Base-by-base conservation (phyloP, 2,797 vertebrate genomes). In the Cottoperca gobio region DNA sequence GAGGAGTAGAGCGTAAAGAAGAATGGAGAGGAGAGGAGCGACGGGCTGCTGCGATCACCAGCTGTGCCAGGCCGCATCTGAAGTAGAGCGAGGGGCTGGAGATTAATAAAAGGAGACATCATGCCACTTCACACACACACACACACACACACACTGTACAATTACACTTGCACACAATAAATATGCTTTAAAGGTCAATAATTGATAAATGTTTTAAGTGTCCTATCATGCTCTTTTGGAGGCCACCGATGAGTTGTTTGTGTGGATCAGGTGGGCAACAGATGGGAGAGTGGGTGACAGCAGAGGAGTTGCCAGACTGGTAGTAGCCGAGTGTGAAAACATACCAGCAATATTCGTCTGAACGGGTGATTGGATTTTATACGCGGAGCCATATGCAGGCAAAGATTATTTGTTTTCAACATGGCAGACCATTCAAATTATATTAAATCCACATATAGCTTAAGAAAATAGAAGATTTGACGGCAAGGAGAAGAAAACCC, bases 221-320 rank as follows among this genome's bases (percentile, higher is more conserved):
- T 26, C 52, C 26, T 17, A 2, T 53, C 17, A 46, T 43, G 8
- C 39, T 19, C n/a, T 7, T 43, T 67, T 23, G 26, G 16, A 5
- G 64, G 77, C 50, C 6, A 23, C 24, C 28, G 57, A 50, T 28
- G 79, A 82, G 62, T 43, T 70, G 73, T 76, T 78, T 77, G 50
- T 75, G 80, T 78, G 79, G 89, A 81, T 89, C 81, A 87, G 85
- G 87, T 90, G 84, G 86, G 80, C 73, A 78, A 64, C 86, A 91
- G 87, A 90, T 89, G 89, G 89, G 54, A 48, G 75, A 84, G 83
- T 81, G 84, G 88, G 89, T 59, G 80, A 84, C 50, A 70, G 81
- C 49, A 33, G 60, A 74, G 70, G 72, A 85, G 81, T 40, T 85
- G 86, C 81, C 89, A 86, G 81, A 86, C 87, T 86, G 79, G 76